Conservation (phyloP, 2,797 vertebrate species). For the Sylvia borin region DNA sequence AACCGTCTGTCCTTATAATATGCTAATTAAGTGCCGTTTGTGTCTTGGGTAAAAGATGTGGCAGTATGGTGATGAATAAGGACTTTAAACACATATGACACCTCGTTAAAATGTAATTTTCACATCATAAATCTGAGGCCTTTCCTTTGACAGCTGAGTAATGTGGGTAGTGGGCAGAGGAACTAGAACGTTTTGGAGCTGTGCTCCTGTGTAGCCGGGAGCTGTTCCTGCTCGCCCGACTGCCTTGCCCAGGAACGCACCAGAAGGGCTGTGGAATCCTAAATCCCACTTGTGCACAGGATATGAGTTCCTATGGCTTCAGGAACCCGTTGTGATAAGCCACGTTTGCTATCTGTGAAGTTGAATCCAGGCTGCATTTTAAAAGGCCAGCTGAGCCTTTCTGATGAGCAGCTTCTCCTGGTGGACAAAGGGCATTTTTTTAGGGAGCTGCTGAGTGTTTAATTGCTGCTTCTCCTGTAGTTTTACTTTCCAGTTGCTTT, state of each 20-base stretch:
- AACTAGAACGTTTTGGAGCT: slow-evolving; percentile 47
- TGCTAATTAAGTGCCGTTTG: slow-evolving; percentile 74
- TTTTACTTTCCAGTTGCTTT: slow-evolving; percentile 52
- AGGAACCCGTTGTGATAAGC: not conserved
- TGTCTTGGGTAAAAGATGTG: slow-evolving; percentile 67
- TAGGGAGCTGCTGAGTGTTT: slow-evolving; percentile 23
- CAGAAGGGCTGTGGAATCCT: not conserved
- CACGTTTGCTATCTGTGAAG: not conserved
- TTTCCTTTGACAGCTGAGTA: slow-evolving; percentile 76
- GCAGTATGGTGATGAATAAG: slow-evolving; percentile 77
- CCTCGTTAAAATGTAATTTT: slow-evolving; percentile 82
- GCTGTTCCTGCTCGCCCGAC: not conserved
- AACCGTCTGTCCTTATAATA: slow-evolving; percentile 73
- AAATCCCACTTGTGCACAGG: not conserved
- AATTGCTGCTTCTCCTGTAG: not conserved
- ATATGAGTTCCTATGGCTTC: not conserved
- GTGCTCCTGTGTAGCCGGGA: slow-evolving; percentile 34
- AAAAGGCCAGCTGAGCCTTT: not conserved
- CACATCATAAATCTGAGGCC: slow-evolving; percentile 74
- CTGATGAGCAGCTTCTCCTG: not conserved
- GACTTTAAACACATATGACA: slow-evolving; percentile 81
- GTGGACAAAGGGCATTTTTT: not conserved
- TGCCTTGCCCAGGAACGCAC: not conserved
- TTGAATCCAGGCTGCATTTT: not conserved
- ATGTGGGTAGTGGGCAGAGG: slow-evolving; percentile 69